These are phyloP conservation scores for Odobenus rosmarus DNA, from an alignment of 2,113 vertebrate species.

Conservation along the genomic window DNA sequence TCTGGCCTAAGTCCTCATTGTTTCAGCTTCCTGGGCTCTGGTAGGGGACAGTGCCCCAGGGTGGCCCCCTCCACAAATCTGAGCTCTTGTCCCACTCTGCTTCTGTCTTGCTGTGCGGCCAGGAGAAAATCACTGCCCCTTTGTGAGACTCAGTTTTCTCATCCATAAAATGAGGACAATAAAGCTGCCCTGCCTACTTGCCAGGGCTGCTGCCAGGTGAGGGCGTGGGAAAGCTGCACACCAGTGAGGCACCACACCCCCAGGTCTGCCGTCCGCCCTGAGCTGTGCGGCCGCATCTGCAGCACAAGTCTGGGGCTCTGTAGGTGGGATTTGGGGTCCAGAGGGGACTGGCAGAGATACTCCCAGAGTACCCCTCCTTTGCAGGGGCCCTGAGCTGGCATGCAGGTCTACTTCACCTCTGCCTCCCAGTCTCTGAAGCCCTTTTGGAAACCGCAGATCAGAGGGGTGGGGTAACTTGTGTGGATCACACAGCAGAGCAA, in stretches of 20 bases:
- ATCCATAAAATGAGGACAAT: background rate
- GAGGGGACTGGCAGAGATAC: background rate
- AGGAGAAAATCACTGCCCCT: conserved; percentile 6
- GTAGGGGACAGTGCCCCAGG: background rate
- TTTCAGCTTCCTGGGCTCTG: background rate
- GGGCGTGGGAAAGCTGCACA: background rate
- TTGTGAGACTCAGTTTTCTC: conserved; percentile 38
- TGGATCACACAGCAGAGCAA: background rate
- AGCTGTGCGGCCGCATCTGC: background rate
- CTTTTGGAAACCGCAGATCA: conserved; percentile 9
- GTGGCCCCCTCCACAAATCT: background rate
- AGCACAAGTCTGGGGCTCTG: background rate
- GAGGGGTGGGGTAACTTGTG: background rate
- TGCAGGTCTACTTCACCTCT: background rate
- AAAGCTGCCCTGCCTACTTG: background rate
- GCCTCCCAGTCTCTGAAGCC: background rate
- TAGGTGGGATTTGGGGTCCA: background rate
- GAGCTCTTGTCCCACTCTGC: background rate
- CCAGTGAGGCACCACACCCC: background rate
- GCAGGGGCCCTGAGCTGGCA: background rate
- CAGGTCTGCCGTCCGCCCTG: background rate
- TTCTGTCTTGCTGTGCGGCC: background rate
- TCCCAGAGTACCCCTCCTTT: background rate
- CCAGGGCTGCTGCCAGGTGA: background rate
- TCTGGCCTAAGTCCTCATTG: background rate